Percentiles rank a stretch among this genome's conserved stretches.
Conservation (phyloP, 2,888 invertebrate species). For the Ochlodes sylvanus region DNA sequence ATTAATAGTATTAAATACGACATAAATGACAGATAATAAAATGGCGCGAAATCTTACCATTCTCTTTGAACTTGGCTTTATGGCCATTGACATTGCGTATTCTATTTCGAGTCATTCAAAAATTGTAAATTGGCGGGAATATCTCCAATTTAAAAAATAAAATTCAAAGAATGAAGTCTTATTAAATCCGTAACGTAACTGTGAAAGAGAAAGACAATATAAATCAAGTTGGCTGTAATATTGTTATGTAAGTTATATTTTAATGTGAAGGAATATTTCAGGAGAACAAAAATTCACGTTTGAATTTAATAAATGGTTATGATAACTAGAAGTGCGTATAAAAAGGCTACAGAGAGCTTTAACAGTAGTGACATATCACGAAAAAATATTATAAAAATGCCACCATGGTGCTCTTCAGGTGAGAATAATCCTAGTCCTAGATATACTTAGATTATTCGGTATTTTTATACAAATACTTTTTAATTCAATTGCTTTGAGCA, state of each 20-base stretch:
- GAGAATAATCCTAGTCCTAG: conserved; percentile 39
- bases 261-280: conserved; percentile 6
- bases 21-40: not conserved
- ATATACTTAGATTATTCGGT: too few relatives aligned
- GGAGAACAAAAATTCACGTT: not conserved
- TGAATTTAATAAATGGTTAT: conserved; percentile 54
- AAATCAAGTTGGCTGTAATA: conserved; percentile 36
- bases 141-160: not conserved
- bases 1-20: not conserved
- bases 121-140: conserved; percentile 34
- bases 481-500: too few relatives aligned
- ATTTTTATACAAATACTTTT: too few relatives aligned
- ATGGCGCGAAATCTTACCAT: not conserved
- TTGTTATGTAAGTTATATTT: conserved; percentile 4
- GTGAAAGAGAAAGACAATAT: not conserved
- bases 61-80: conserved; percentile 5
- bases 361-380: conserved; percentile 50
- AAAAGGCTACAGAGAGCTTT: conserved; percentile 57
- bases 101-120: not conserved
- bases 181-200: not conserved
- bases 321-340: conserved; percentile 57
- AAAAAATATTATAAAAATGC: conserved; percentile 30
- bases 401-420: conserved; percentile 55
- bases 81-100: conserved; percentile 9
- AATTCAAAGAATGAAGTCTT: not conserved